These are phyloP conservation scores for Isoperla grammatica DNA, from an alignment of 2,888 invertebrate genomes.

Conservation along the genomic window DNA sequence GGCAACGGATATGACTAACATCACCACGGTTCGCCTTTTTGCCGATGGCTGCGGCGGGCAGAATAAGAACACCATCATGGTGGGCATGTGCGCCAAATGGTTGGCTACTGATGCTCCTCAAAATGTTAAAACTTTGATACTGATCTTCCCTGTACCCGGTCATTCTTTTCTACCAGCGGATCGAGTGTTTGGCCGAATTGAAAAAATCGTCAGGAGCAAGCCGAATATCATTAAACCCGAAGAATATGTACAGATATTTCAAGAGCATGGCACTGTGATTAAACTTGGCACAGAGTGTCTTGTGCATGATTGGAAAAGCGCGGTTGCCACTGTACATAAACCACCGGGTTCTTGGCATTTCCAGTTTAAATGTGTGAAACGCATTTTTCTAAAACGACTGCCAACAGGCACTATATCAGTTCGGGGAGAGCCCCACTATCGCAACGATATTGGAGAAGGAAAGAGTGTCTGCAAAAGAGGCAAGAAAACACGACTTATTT, in stretches of 20 bases:
- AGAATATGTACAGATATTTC: conserved; percentile 33
- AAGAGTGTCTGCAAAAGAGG: conserved; percentile 2
- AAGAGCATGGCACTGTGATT: conserved; percentile 28
- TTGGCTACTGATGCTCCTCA: conserved; percentile 28
- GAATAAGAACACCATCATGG: conserved; percentile 36
- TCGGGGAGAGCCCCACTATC: conserved; percentile 14
- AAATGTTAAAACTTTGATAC: conserved; percentile 31
- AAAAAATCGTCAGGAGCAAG: conserved; percentile 32
- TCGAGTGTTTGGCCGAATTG: conserved; percentile 35
- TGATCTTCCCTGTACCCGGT: conserved; percentile 35
- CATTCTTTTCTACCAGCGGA: conserved; percentile 37
- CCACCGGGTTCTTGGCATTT: conserved; percentile 33
- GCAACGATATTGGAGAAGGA: neutral
- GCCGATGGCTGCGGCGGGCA: conserved; percentile 38
- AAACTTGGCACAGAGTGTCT: conserved; percentile 29
- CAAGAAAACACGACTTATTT: neutral
- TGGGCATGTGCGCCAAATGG: conserved; percentile 34
- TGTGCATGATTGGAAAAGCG: conserved; percentile 31
- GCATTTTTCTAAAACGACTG: conserved; percentile 25
- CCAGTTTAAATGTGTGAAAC: conserved; percentile 30
- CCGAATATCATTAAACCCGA: conserved; percentile 31
- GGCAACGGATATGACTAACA: neutral
- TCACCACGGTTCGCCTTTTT: conserved; percentile 32
- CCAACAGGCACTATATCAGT: conserved; percentile 2
- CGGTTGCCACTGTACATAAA: conserved; percentile 28